phyloP scores from a whole-genome alignment of 2,888 invertebrate species.

The Nephrotoma appendiculata region DNA sequence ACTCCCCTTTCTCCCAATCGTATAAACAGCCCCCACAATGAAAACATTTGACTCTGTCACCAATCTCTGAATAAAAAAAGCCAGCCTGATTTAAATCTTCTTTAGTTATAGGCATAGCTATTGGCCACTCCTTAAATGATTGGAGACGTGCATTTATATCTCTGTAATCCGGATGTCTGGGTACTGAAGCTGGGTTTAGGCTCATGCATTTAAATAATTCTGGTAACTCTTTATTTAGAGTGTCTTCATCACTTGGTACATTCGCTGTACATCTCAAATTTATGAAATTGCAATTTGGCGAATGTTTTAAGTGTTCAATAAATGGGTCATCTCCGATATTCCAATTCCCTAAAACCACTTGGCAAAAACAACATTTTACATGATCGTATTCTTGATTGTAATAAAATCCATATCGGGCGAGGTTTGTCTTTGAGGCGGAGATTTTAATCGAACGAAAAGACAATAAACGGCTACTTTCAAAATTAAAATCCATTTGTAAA shows the following conservation, averaged over 20 bases:
- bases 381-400: constrained; percentile 59
- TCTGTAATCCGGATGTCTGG: constrained; percentile 53
- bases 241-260: constrained; percentile 34
- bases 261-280: constrained; percentile 47
- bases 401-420: constrained; percentile 78
- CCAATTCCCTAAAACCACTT: constrained; percentile 70
- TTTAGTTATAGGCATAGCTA: constrained; percentile 63
- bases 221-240: constrained; percentile 11
- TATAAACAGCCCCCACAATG: constrained; percentile 87
- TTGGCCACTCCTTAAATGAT: constrained; percentile 69
- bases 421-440: constrained; percentile 26
- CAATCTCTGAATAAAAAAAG: constrained; percentile 78
- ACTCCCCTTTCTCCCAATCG: constrained; percentile 82
- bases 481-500: too few relatives aligned
- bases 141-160: constrained; percentile 52
- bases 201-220: constrained; percentile 23
- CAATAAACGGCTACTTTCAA: too few relatives aligned
- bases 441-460: too few relatives aligned
- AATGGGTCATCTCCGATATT: constrained; percentile 66
- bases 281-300: constrained; percentile 65
- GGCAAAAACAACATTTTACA: constrained; percentile 69
- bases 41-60: constrained; percentile 85
- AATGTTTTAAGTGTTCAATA: constrained; percentile 66
- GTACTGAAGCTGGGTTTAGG: constrained; percentile 18
- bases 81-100: constrained; percentile 75